phyloP scores from a whole-genome alignment of 2,113 vertebrate species.

The Bufo bufo region DNA sequence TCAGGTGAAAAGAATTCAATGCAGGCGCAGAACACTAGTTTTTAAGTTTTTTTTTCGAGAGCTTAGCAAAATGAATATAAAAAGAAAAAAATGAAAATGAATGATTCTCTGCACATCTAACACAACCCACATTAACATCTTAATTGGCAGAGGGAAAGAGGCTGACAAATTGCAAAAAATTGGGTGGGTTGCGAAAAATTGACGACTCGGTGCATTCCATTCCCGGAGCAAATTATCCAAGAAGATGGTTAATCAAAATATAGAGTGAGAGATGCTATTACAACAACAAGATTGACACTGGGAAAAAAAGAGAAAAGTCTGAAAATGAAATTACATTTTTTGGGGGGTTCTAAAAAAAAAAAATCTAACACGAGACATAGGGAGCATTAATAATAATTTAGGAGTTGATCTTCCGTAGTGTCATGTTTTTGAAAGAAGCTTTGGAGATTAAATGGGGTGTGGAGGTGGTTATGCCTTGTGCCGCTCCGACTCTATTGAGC shows the following conservation, averaged over 20 bases:
- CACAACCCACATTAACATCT: neutral
- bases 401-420: slow-evolving; percentile 26
- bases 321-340: neutral
- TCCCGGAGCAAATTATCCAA: neutral
- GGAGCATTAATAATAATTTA: slow-evolving; percentile 8
- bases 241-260: neutral
- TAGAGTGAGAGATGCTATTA: neutral
- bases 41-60: neutral
- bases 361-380: neutral
- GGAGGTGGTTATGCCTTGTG: slow-evolving; percentile 34
- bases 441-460: slow-evolving; percentile 26
- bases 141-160: neutral
- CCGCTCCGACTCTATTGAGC: neutral
- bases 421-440: neutral
- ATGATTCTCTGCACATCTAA: neutral
- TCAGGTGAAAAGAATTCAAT: slow-evolving; percentile 28
- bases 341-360: neutral
- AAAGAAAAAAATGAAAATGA: neutral
- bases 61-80: neutral
- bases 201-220: neutral
- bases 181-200: slow-evolving; percentile 1
- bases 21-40: neutral
- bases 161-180: neutral
- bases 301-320: neutral
- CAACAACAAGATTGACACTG: neutral